Base-by-base conservation (phyloP, 2,888 invertebrate genomes). In the Hedychridium roseum region DNA sequence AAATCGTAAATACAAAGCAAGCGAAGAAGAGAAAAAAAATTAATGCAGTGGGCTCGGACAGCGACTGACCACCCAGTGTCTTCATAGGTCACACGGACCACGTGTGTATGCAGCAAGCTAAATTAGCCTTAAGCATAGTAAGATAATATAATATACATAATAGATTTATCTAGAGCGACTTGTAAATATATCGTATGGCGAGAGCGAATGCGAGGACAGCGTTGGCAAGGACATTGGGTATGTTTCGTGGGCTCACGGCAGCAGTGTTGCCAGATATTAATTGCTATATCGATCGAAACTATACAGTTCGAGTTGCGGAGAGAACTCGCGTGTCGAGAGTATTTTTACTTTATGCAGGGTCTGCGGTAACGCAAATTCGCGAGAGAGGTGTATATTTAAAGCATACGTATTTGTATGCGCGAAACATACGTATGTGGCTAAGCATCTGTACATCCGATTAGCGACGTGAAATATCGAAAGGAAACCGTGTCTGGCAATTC, bases 11-110 rank as follows among this genome's bases (percentile, higher is more conserved):
- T 81, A 91, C 91, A 69, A 92, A 92, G 80, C 91, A 91, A 81
- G 89, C 92, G 55, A 95, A 94, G 80, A 91, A 93, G 77, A 85
- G 94, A 80, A 93, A 93, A 89, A 92, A 92, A 84, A 76, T 82
- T 38, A 80, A 80, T 62, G 74, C 78, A 43, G 88, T 91, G 48
- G 88, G 91, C 78, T 93, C 92, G 61, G 95, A 95, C 81, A 94
- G 94, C 81, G 94, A 95, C 87, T 94, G 90, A 92, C 88, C 76
- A 75, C 72, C 73, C 69, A 74, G 76, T 76, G 76, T 76, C 72
- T 76, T 75, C 72, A 73, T 61, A 70, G 64, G 66, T 74, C 68
- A 70, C 71, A 74, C 71, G 71, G 73, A 76, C 73, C 74, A 74
- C 65, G 60, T 69, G 72, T 73, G 76, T 75, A 71, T 71, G 72